A percentile compares a stretch with the other conserved stretches of the same genome.
These are phyloP conservation scores for Sepioteuthis lessoniana DNA, from an alignment of 2,888 invertebrate genomes.

Conservation along the genomic window DNA sequence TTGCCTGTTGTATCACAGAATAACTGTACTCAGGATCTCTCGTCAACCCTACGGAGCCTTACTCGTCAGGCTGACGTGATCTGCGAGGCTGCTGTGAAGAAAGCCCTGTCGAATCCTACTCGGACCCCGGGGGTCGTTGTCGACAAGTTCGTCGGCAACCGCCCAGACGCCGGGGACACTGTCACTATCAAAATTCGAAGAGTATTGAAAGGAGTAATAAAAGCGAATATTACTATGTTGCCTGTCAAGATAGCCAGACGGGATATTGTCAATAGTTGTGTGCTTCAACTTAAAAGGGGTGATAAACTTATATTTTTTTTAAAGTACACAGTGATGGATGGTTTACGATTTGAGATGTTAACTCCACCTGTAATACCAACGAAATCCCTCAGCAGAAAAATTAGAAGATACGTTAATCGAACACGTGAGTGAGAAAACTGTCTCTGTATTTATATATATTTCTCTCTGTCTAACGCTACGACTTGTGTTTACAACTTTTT, in stretches of 20 bases:
- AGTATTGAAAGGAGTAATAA: neutral
- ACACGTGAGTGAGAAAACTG: neutral
- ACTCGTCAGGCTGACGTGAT: slow-evolving; percentile 33
- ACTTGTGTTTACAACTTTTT: no score
- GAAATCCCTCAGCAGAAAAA: neutral
- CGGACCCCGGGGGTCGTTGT: neutral
- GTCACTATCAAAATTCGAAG: neutral
- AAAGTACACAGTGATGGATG: neutral
- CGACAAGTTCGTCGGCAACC: neutral
- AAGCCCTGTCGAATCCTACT: neutral
- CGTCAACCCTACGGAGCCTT: slow-evolving; percentile 33
- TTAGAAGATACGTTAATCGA: neutral
- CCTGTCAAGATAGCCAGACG: neutral
- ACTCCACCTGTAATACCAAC: neutral
- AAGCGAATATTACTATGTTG: neutral
- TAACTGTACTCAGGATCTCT: neutral
- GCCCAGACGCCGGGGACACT: slow-evolving; percentile 5
- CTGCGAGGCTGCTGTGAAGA: neutral
- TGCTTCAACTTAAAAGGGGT: neutral
- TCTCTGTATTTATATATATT: neutral
- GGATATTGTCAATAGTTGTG: neutral
- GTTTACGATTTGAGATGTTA: neutral
- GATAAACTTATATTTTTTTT: neutral
- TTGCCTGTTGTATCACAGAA: neutral
- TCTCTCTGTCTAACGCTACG: neutral